phyloP scores from a whole-genome alignment of 1,140 invertebrate species.

The Carposina sasakii region DNA sequence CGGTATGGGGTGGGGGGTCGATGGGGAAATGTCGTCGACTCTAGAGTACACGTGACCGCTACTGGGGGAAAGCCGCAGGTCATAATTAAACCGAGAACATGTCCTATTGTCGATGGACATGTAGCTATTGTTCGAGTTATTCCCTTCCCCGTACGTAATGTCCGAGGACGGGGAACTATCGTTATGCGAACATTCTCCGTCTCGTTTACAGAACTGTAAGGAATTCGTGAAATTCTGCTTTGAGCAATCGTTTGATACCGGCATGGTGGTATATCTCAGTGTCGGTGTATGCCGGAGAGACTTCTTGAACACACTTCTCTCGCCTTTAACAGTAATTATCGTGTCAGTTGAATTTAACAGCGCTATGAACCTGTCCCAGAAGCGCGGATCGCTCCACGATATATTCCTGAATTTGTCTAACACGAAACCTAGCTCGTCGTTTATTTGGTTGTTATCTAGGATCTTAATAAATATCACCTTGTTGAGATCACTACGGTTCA shows the following conservation, averaged over 20 bases:
- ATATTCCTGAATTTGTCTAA: constrained; percentile 67
- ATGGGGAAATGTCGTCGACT: constrained; percentile 65
- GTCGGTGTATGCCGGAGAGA: constrained; percentile 60
- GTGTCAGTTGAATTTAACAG: constrained; percentile 65
- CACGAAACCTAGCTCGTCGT: constrained; percentile 57
- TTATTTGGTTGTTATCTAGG: constrained; percentile 64
- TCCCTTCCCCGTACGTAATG: constrained; percentile 65
- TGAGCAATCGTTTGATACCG: constrained; percentile 65
- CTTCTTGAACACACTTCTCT: constrained; percentile 65
- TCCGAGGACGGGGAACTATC: constrained; percentile 66
- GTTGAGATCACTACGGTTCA: constrained; percentile 61
- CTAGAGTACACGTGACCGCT: constrained; percentile 68
- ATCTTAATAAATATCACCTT: constrained; percentile 66
- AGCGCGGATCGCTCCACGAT: constrained; percentile 59
- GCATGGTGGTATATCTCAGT: constrained; percentile 67
- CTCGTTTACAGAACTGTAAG: constrained; percentile 59
- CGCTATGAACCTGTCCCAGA: constrained; percentile 61
- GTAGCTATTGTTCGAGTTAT: constrained; percentile 70
- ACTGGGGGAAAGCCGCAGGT: constrained; percentile 63
- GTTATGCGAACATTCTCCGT: constrained; percentile 58
- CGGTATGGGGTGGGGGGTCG: constrained; percentile 49
- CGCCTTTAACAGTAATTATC: constrained; percentile 63
- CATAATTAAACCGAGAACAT: constrained; percentile 70
- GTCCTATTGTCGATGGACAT: constrained; percentile 68
- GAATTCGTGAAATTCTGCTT: constrained; percentile 66